These are phyloP conservation scores for Turnix velox DNA, from an alignment of 2,113 vertebrate species.

Conservation along the genomic window DNA sequence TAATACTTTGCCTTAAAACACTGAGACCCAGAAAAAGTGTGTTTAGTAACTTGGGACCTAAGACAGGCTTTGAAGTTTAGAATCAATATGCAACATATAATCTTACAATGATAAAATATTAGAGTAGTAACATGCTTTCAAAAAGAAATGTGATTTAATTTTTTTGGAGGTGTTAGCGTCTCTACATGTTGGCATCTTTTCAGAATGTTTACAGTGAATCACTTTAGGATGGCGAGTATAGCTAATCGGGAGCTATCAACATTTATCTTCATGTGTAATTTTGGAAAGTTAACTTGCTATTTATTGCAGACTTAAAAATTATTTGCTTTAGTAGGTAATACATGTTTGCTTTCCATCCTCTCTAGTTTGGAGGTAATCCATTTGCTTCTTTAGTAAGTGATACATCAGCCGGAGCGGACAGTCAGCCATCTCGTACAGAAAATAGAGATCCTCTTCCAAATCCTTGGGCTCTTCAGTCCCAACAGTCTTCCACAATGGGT, in stretches of 20 bases:
- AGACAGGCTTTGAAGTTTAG: not conserved
- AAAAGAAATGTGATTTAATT: not conserved
- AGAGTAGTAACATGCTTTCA: not conserved
- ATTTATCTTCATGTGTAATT: not conserved
- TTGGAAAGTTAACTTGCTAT: not conserved
- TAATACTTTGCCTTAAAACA: not conserved
- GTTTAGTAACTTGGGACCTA: not conserved
- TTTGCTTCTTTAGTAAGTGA: constrained; percentile 83
- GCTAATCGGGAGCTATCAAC: not conserved
- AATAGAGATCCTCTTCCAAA: constrained; percentile 83
- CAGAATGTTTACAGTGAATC: not conserved
- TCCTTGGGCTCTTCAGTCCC: constrained; percentile 77
- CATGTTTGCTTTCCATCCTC: not conserved
- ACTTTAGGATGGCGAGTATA: not conserved
- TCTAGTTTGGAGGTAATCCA: constrained; percentile 83
- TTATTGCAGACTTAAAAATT: not conserved
- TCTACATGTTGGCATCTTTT: not conserved
- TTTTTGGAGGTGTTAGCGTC: not conserved
- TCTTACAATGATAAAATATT: not conserved
- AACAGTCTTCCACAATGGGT: constrained; percentile 57
- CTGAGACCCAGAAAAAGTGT: not conserved
- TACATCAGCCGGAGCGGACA: constrained; percentile 68
- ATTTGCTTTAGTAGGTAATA: not conserved
- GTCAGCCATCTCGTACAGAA: constrained; percentile 80
- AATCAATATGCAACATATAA: not conserved